Percentiles rank a stretch among this genome's conserved stretches.
Conservation (phyloP, 92 coral and sea anemone species). For the Micromussa lordhowensis region DNA sequence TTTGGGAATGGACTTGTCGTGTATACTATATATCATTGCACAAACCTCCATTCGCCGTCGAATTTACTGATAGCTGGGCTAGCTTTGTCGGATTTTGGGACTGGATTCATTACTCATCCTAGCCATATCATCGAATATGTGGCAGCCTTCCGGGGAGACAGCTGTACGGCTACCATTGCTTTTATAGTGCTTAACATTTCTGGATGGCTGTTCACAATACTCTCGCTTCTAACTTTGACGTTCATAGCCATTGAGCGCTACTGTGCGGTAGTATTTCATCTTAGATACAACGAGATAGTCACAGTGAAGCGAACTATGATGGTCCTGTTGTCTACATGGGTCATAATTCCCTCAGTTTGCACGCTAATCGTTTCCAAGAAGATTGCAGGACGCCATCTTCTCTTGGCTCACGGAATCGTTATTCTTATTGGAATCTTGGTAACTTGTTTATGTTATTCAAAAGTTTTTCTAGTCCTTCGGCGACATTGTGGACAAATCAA, state of each 20-base stretch:
- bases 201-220: slow-evolving; percentile 16
- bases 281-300: slow-evolving; percentile 23
- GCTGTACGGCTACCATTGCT: not conserved
- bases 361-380: no score
- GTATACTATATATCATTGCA: not conserved
- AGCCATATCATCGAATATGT: not conserved
- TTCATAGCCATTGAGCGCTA: slow-evolving; percentile 11
- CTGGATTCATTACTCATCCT: slow-evolving; percentile 11
- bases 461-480: slow-evolving; percentile 14
- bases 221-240: slow-evolving; percentile 4
- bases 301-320: slow-evolving; percentile 8
- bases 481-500: slow-evolving; percentile 1
- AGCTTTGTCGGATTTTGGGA: slow-evolving; percentile 27
- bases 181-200: not conserved
- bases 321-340: not conserved
- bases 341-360: not conserved
- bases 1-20: slow-evolving; percentile 9
- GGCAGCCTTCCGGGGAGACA: not conserved
- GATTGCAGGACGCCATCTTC: not conserved
- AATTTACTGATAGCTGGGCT: slow-evolving; percentile 11
- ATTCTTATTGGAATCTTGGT: slow-evolving; percentile 2
- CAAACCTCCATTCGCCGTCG: slow-evolving; percentile 15
- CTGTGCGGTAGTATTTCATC: slow-evolving; percentile 16
- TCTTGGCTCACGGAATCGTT: not conserved
- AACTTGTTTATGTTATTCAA: not conserved